Evolutionary conservation across 2,113 vertebrate genomes (phyloP), one percentile per base, ranked within the genome.

Genomic region (Entelurus aequoreus): DNA sequence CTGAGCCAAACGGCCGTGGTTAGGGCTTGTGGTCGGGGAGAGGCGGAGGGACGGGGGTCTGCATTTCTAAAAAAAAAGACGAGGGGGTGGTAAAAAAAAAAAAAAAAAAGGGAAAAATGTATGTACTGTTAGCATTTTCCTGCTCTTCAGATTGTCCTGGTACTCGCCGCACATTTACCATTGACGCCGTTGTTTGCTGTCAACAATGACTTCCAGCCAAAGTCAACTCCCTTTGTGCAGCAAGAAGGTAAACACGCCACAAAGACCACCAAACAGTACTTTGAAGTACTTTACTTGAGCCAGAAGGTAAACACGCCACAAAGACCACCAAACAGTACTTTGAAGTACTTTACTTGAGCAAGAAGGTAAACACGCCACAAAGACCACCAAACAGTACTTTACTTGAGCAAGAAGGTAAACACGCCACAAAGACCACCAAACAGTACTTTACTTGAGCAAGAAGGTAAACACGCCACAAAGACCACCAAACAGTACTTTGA

Each of bases 161-260:
- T 42, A 8, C 40, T 42, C 10, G 40, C 8, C 8, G 40, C 40
- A 42, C 40, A 8, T 9, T 42, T 28, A 2, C 28, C 28, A 28
- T 3, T 28, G 21, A 28, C 21, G 21, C 1, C 21, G 6, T 8
- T 64, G 16, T 73, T 62, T 63, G 54, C 60, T 77, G 50, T 81
- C 72, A 72, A 59, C 56, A 69, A 36, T 54, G 16, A n/a, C 44
- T 71, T 16, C 48, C 40, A 65, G 65, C 68, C 65, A 80, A 73
- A 69, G 82, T 83, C 74, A 80, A 76, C 70, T 72, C 35, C 77
- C 68, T 82, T 83, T 81, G 76, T 80, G 15, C 63, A 64, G 71
- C 64, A 56, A 44, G 53, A 56, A 54, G 55, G 58, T 15, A 13
- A 51, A 48, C 37, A 56, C 53, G 60, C 36, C 47, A 59, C 50